Base-by-base conservation (phyloP, 2,113 vertebrate genomes). In the Baryphthengus martii region DNA sequence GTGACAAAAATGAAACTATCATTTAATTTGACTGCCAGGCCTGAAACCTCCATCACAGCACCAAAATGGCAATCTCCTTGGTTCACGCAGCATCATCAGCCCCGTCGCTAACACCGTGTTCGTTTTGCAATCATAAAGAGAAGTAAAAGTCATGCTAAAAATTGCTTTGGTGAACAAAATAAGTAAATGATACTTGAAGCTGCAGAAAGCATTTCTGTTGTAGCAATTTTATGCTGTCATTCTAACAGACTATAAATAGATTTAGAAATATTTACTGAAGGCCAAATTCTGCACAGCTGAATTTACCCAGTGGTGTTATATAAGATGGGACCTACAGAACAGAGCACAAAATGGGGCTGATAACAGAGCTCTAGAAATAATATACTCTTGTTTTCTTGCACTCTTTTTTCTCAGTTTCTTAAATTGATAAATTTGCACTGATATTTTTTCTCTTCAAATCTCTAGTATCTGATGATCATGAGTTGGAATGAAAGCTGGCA, bases 261-360 rank as follows among this genome's bases (percentile, higher is more conserved):
- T 71, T 61, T 86, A 29, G 90, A 95, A 96, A 86, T 86, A 95
- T 95, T 96, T 96, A 95, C 91, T 58, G 65, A 91, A 94, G 89
- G 87, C 91, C 66, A 91, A 49, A 91, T 87, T 81, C 83, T 74
- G 86, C 76, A 72, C 50, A 85, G 79, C 33, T 92, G 83, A 89
- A 92, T 86, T 49, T 78, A 89, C 37, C 61, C 77, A 21, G 35
- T 2, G 4, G 50, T 1, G 2, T 89, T 94, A 93, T 9, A 9
- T 82, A 91, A 92, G 89, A 53, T 47, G 23, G 29, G 63, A 40
- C 53, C 53, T 37, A 59, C 52, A 73, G 68, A 76, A 65, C 1
- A 1, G 55, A 71, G 63, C 59, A 15, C 42, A 67, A 44, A 63
- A 55, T 40, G 31, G 15, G 72, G 73, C 80, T 78, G 73, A 37